Base-by-base conservation (phyloP, 2,797 vertebrate species). In the Cottoperca gobio region DNA sequence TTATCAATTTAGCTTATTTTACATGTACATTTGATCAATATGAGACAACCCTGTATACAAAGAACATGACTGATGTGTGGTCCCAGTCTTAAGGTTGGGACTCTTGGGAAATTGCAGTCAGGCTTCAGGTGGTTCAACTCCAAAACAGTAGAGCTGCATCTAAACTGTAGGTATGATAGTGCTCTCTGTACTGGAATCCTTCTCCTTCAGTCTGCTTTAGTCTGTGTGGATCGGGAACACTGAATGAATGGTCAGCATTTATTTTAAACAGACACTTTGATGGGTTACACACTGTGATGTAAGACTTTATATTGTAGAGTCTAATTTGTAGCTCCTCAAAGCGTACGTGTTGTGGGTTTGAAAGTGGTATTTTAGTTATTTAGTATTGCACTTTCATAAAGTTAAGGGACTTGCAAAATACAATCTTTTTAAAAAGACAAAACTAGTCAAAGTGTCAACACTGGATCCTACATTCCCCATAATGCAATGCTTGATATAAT, bases 221-320 rank as follows among this genome's bases (percentile, higher is more conserved):
- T 53, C 9, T 43, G 3, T 63, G 24, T 37, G 7, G 61, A 40
- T 12, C 33, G 2, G 21, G 19, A 55, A 28, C 8, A 48, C 11
- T 59, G 39, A 8, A 54, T 17, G 5, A 65, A 26, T 31, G 13
- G 4, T 40, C 17, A 35, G 12, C 52, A 57, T 37, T 45, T 19
- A 24, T 26, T 48, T 39, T 14, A 39, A n/a, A 9, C 13, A 33
- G 13, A 45, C 42, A 35, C 31, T 58, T 62, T 58, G 21, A 50
- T 16, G 45, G 42, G 28, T 66, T 28, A n/a, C 31, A 62, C 37
- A 72, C 58, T 69, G 64, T 77, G 37, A 77, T n/a, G 26, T 19
- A 7, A 26, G 2, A 19, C 43, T 24, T 24, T 5, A 37, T 9
- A 10, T 67, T 73, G 9, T 33, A n/a, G n/a, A 43, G 37, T 61